Base-by-base conservation (phyloP, 2,888 invertebrate genomes). In the Drosophila atroscutellata region DNA sequence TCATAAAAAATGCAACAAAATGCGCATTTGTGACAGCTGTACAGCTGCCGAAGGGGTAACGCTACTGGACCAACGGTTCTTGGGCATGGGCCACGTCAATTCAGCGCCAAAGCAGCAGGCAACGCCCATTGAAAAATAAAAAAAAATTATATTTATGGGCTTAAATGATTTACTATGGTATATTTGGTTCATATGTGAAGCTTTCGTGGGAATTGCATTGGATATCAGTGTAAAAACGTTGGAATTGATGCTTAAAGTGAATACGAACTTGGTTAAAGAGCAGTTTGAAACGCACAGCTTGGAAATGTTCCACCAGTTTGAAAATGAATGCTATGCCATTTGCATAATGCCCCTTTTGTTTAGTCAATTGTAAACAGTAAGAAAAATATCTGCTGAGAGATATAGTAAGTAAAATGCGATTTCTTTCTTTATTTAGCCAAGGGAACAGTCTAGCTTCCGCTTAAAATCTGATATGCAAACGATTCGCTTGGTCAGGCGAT, bases 1-100 rank as follows among this genome's bases (percentile, higher is more conserved):
- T 69, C 73, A 67, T 73, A 80, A 69, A 73, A 76, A 73, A 70
- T 79, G 80, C 79, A 79, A 51, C 73, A 63, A 76, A 79, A 73
- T 76, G 80, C 73, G 79, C 79, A 79, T 64, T 80, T 80, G 76
- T 80, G 80, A 66, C 80, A 80, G 79, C 80, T 67, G 72, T 70
- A 78, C 68, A 62, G 64, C 63, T 62, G 51, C 55, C 60, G 47
- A 59, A 9, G 49, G 49, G 42, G 47, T 18, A 13, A 36, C 18
- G 24, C 7, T 20, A 13, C 24, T 24, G 45, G 45, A 20, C 45
- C 20, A 24, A 24, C 13, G 13, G 20, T 4, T 3, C 26, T 36
- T 36, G 36, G 24, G 52, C 34, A 24, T 24, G 24, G 11, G 24
- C 6, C 24, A 36, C 32, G 36, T 26, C 37, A 26, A 37, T 26